Evolutionary conservation across 2,888 invertebrate species (phyloP).

Genomic region (Parthenolecanium corni): DNA sequence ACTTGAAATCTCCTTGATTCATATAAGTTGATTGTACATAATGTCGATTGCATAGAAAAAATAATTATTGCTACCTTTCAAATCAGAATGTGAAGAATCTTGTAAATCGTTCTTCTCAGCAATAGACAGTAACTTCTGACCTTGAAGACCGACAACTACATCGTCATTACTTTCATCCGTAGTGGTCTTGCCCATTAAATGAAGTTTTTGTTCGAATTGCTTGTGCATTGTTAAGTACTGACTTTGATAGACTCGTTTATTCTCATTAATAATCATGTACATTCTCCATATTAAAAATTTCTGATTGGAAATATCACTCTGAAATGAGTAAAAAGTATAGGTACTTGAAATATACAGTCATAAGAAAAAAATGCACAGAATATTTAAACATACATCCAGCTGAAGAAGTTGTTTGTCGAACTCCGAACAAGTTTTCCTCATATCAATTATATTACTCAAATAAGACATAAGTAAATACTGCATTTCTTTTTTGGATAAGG

Average conservation of each 20-base stretch:
- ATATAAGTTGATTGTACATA: no score
- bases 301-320: slow-evolving; percentile 20
- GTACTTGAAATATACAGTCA: not conserved
- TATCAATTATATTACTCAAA: slow-evolving; percentile 17
- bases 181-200: slow-evolving; percentile 14
- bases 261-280: slow-evolving; percentile 18
- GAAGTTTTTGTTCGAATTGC: slow-evolving; percentile 19
- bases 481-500: slow-evolving; percentile 11
- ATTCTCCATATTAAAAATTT: slow-evolving; percentile 20
- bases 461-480: slow-evolving; percentile 15
- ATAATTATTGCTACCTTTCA: not conserved
- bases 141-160: not conserved
- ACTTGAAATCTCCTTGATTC: no score
- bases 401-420: slow-evolving; percentile 16
- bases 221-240: slow-evolving; percentile 17
- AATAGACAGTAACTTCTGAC: slow-evolving; percentile 13
- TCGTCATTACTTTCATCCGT: slow-evolving; percentile 23
- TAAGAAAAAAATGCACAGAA: not conserved
- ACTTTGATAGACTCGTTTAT: slow-evolving; percentile 18
- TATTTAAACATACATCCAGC: slow-evolving; percentile 15
- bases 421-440: slow-evolving; percentile 18
- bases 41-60: not conserved
- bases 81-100: slow-evolving; percentile 16
- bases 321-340: not conserved
- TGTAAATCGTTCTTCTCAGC: slow-evolving; percentile 9